phyloP scores from a whole-genome alignment of 2,113 vertebrate species.

The Oncorhynchus masou region DNA sequence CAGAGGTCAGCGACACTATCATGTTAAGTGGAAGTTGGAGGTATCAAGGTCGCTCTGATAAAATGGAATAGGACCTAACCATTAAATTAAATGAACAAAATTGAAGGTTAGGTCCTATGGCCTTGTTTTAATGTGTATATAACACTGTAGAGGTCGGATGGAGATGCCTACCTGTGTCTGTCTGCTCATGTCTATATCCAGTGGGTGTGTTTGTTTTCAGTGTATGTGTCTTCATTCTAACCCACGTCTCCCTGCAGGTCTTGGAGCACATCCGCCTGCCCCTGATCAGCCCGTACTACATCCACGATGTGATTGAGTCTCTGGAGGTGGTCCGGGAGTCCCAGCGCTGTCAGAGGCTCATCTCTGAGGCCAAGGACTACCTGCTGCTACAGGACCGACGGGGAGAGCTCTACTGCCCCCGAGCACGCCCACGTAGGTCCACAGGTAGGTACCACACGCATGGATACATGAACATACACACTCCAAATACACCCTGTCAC shows the following conservation, averaged over 20 bases:
- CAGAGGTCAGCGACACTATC: too few species aligned
- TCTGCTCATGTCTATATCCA: too few species aligned
- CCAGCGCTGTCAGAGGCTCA: constrained; percentile 73
- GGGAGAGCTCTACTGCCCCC: constrained; percentile 72
- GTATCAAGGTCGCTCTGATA: too few species aligned
- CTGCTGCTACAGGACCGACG: constrained; percentile 78
- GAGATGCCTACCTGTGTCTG: too few species aligned
- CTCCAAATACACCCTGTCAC: not conserved
- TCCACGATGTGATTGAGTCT: constrained; percentile 77
- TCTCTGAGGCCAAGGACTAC: constrained; percentile 81
- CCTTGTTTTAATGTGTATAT: too few species aligned
- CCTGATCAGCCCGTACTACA: constrained; percentile 79
- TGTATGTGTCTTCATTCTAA: not conserved
- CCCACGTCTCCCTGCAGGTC: constrained; percentile 58
- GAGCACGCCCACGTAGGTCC: constrained; percentile 72
- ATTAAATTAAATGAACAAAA: too few species aligned
- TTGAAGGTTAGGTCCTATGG: too few species aligned
- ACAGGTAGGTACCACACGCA: constrained; percentile 56
- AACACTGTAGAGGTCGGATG: too few species aligned
- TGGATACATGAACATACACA: not conserved
- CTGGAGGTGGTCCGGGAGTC: constrained; percentile 74
- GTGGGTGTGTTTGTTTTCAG: not conserved
- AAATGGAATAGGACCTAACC: too few species aligned
- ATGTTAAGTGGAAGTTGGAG: too few species aligned
- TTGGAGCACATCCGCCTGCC: constrained; percentile 77